Base-by-base conservation (phyloP, 2,888 invertebrate species). In the Drosophila pegasa region DNA sequence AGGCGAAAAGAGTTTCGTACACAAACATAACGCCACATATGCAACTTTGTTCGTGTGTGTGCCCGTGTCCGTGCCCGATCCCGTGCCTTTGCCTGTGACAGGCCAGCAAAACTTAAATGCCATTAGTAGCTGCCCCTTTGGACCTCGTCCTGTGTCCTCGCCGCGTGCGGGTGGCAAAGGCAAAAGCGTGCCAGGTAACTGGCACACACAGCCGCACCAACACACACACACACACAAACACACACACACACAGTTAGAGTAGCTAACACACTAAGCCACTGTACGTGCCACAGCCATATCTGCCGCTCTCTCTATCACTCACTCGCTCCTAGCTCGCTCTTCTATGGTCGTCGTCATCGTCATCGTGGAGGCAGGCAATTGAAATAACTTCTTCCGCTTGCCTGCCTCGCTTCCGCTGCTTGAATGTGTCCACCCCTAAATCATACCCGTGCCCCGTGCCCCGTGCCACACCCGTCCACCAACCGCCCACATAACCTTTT, bases 341-440 rank as follows among this genome's bases (percentile, higher is more conserved):
- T 12, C 52, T 55, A 43, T 22, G 14, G 57, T 55, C 51, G 54
- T 48, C 45, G 45, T 51, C 38, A 31, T 55, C 35, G 41, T 64
- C 61, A 43, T 47, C 48, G 77, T 77, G 75, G 84, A 70, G 77
- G 71, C 75, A 81, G 83, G 83, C 83, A 84, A 84, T 84, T 84
- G 83, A 84, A 84, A 84, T 84, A 84, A 84, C 83, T 84, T 84
- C 83, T 84, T 84, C 83, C 83, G 83, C 83, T 87, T 87, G 87
- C 83, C 84, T 84, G 87, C 87, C 63, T 75, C 59, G 77, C 81
- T 84, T 84, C 83, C 83, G 83, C 83, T 84, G 81, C 87, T 84
- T 87, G 87, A 84, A 84, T 84, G 71, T 84, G 87, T 84, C 87
- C 83, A 63, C 67, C 87, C 78, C 25, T 68, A 76, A 74, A 60